Base-by-base conservation (phyloP, 2,888 invertebrate species). In the Cheilosia pagana region DNA sequence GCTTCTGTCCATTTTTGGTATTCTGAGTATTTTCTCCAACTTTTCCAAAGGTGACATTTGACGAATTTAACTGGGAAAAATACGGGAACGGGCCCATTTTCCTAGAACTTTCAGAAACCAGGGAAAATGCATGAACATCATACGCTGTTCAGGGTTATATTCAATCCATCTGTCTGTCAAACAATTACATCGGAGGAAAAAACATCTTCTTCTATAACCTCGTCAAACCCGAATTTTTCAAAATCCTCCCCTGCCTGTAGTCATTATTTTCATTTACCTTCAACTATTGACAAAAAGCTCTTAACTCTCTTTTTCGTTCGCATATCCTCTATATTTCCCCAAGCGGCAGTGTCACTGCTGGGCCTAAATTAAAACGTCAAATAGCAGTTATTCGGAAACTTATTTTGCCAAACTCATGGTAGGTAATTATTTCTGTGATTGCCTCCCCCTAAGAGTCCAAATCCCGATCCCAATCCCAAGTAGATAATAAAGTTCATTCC, bases 311-410 rank as follows among this genome's bases (percentile, higher is more conserved):
- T 59, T 63, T 19, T 1, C 35, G 45, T 72, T 52, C 52, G 19
- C n/a, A 14, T 35, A 10, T 19, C 45, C 4, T 19, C 21, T 50
- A 41, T 41, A 21, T 41, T 50, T 67, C 19, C 59, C 60, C 60
- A 60, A 74, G 48, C 48, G 67, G 59, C 31, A 74, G 57, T 62
- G 39, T 63, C 43, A 65, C 50, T 60, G 23, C 28, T 21, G 55
- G 43, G 19, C 12, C 59, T 57, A 45, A 78, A 68, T 74, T 72
- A 78, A 68, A 68, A 50, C 68, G 77, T 74, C 50, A 63, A 74
- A 52, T 12, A 60, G 62, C 78, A 62, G 68, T 74, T 78, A 53
- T 74, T 78, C 50, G 68, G 62, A 74, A 76, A 65, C 2, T 71
- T 53, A 63, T 74, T 78, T 70, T 63, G 48, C 41, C 39, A 0